A percentile compares a stretch with the other conserved stretches of the same genome.
Evolutionary conservation across 2,797 vertebrate genomes (phyloP).

Genomic region (Arnoldichthys spilopterus): DNA sequence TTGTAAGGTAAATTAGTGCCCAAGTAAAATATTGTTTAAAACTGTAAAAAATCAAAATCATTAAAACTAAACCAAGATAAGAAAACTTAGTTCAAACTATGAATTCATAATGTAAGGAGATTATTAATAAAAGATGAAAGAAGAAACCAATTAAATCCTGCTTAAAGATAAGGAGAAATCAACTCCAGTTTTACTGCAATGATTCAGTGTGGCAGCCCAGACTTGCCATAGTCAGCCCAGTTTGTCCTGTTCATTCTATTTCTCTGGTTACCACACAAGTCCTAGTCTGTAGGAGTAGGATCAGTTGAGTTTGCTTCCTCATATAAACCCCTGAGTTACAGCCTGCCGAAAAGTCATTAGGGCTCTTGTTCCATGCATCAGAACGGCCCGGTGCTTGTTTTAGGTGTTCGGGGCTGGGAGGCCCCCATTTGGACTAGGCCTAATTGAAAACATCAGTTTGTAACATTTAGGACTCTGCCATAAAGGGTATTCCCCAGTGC

Average conservation of each 20-base stretch:
- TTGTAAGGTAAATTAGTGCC: too few species aligned
- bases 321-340: slow-evolving; percentile 71
- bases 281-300: slow-evolving; percentile 8
- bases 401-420: slow-evolving; percentile 64
- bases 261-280: neutral
- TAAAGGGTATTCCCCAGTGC: slow-evolving; percentile 79
- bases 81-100: too few species aligned
- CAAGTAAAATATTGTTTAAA: too few species aligned
- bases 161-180: too few species aligned
- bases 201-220: too few species aligned
- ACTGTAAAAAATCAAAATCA: too few species aligned
- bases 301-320: slow-evolving; percentile 69
- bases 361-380: slow-evolving; percentile 67
- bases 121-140: too few species aligned
- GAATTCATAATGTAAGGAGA: too few species aligned
- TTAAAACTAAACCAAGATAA: too few species aligned
- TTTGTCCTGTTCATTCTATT: neutral
- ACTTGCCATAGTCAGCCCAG: too few species aligned
- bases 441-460: slow-evolving; percentile 84
- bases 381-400: slow-evolving; percentile 70
- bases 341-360: slow-evolving; percentile 77
- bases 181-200: too few species aligned
- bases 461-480: slow-evolving; percentile 78
- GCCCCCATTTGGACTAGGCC: slow-evolving; percentile 63
- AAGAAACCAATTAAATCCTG: too few species aligned